Conservation (phyloP, 2,888 invertebrate genomes). For the Parelbella ahira region DNA sequence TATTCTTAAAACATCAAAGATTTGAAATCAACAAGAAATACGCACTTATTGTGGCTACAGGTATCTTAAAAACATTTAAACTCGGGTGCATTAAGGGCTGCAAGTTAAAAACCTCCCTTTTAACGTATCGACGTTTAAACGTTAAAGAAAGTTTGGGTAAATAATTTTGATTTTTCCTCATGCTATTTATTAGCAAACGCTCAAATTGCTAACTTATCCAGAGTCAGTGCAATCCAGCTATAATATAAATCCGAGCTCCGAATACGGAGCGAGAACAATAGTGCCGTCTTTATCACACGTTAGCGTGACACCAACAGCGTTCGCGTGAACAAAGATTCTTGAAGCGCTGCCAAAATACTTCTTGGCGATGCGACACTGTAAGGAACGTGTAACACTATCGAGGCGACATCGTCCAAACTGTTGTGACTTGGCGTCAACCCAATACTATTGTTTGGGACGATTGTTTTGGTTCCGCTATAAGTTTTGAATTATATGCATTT, state of each 20-base stretch:
- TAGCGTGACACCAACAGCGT: slow-evolving; percentile 15
- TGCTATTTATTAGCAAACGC: no score
- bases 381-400: slow-evolving; percentile 12
- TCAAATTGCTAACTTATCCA: background rate
- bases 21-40: no score
- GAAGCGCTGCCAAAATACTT: slow-evolving; percentile 30
- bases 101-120: no score
- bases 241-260: slow-evolving; percentile 1
- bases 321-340: slow-evolving; percentile 26
- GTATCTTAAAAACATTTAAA: no score
- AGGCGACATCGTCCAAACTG: slow-evolving; percentile 17
- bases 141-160: no score
- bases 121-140: no score
- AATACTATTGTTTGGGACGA: slow-evolving; percentile 23
- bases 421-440: slow-evolving; percentile 19
- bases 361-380: slow-evolving; percentile 15
- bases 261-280: slow-evolving; percentile 16
- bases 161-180: no score
- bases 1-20: no score
- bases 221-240: background rate
- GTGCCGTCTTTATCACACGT: slow-evolving; percentile 21
- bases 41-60: no score
- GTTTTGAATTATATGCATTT: slow-evolving; percentile 10
- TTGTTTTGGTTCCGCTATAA: slow-evolving; percentile 14
- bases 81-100: no score